Percentiles rank a stretch among this genome's conserved stretches.
These are phyloP conservation scores for Caenorhabditis brenneri DNA, from an alignment of 1,140 invertebrate genomes.

Conservation along the genomic window DNA sequence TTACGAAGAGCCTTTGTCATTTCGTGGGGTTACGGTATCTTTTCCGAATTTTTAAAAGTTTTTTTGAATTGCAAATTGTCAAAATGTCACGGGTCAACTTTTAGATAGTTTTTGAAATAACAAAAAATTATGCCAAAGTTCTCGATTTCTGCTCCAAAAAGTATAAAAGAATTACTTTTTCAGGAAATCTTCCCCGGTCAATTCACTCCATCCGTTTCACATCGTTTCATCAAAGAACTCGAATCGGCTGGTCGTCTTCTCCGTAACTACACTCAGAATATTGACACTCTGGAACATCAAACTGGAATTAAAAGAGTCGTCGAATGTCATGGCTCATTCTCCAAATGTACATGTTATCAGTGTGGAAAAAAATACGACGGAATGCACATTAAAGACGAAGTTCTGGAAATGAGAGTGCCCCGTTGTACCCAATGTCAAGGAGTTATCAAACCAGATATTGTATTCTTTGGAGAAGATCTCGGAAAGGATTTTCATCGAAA, in stretches of 20 bases:
- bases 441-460: slow-evolving; percentile 91
- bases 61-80: no score
- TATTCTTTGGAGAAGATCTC: slow-evolving; percentile 90
- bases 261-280: slow-evolving; percentile 90
- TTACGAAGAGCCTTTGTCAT: no score
- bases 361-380: slow-evolving; percentile 82
- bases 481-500: slow-evolving; percentile 84
- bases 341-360: slow-evolving; percentile 84
- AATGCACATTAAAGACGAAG: slow-evolving; percentile 81
- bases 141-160: slow-evolving; percentile 38
- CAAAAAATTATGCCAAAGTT: slow-evolving; percentile 55
- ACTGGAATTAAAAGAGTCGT: slow-evolving; percentile 84
- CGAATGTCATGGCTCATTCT: slow-evolving; percentile 89
- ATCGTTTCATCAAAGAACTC: slow-evolving; percentile 82
- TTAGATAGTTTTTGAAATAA: no score
- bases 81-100: no score
- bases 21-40: background rate
- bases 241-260: slow-evolving; percentile 82
- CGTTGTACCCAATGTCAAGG: slow-evolving; percentile 79
- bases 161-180: slow-evolving; percentile 42
- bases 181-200: slow-evolving; percentile 87
- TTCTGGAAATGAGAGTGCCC: slow-evolving; percentile 81
- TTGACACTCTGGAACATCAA: slow-evolving; percentile 86
- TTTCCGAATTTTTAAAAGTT: background rate
- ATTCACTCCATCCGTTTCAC: slow-evolving; percentile 84